Evolutionary conservation across 2,113 vertebrate genomes (phyloP).

Genomic region (Alouatta palliata): DNA sequence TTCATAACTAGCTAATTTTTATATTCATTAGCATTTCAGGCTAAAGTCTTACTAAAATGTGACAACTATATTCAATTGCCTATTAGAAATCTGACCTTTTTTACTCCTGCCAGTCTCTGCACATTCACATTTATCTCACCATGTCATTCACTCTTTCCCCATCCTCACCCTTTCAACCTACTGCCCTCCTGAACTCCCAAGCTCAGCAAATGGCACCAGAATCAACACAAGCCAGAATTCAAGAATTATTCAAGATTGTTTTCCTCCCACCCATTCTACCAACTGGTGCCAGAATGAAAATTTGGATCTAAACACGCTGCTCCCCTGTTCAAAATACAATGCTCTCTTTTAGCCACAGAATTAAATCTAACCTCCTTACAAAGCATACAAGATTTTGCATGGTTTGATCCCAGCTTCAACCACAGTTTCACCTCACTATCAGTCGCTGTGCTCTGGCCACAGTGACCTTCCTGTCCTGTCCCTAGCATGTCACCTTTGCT

Average conservation of each 20-base stretch:
- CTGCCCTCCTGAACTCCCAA: background rate
- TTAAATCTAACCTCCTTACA: background rate
- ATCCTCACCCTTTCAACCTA: background rate
- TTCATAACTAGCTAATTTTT: background rate
- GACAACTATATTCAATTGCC: background rate
- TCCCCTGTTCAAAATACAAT: background rate
- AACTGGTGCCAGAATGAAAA: background rate
- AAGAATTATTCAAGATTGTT: background rate
- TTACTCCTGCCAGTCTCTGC: background rate
- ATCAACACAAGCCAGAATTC: background rate
- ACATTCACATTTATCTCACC: background rate
- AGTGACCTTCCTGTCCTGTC: background rate
- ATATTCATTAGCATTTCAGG: background rate
- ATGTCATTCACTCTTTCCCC: background rate
- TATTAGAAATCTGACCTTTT: background rate
- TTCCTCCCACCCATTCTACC: background rate
- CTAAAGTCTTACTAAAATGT: background rate
- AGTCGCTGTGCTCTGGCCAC: background rate
- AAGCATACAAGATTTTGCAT: background rate
- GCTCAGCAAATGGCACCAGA: background rate
- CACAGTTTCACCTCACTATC: background rate
- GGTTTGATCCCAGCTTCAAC: background rate
- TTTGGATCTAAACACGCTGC: background rate
- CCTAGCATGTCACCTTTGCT: background rate
- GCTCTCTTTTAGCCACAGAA: background rate